phyloP scores from a whole-genome alignment of 53 echinoderm and acorn worm species.

The Paracentrotus lividus region DNA sequence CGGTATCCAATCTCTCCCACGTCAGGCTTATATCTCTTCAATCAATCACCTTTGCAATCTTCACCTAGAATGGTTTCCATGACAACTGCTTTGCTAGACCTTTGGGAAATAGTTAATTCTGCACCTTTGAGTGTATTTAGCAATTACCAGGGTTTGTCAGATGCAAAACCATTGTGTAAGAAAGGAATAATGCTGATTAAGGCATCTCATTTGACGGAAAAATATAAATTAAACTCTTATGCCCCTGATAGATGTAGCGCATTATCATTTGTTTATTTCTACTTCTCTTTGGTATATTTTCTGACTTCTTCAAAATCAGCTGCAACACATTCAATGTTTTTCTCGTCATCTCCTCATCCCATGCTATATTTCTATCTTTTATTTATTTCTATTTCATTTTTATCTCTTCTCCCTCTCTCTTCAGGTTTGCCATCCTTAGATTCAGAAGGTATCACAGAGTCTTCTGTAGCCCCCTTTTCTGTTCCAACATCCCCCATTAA shows the following conservation, averaged over 20 bases:
- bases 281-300: background rate
- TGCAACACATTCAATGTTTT: background rate
- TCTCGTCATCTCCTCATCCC: background rate
- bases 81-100: background rate
- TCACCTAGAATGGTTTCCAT: conserved; percentile 9
- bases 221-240: background rate
- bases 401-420: background rate
- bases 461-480: background rate
- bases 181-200: background rate
- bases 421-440: background rate
- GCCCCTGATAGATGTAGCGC: background rate
- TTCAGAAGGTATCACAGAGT: background rate
- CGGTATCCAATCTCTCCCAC: background rate
- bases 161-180: conserved; percentile 6
- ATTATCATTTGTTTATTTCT: background rate
- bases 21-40: conserved; percentile 23
- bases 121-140: background rate
- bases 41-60: conserved; percentile 26
- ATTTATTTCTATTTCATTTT: background rate
- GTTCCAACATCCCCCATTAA: background rate
- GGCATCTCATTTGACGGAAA: background rate
- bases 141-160: background rate
- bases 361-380: background rate
- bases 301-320: background rate
- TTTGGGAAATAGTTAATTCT: conserved; percentile 28